Evolutionary conservation across 2,888 invertebrate species (phyloP).

Genomic region (Pollenia amentaria): DNA sequence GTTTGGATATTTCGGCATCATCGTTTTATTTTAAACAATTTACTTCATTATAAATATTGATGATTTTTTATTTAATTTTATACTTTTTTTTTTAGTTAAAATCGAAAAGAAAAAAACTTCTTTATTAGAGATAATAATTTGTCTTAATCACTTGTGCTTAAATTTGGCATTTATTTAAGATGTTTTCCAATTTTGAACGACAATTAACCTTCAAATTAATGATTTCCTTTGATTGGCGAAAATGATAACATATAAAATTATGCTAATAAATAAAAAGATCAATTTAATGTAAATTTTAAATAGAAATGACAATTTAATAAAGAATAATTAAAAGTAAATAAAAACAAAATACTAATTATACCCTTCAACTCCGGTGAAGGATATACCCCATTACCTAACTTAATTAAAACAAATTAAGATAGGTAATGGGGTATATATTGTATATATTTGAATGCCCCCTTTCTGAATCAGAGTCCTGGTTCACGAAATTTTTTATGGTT

Average conservation of each 20-base stretch:
- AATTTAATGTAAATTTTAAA: background rate
- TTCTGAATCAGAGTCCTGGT: too few relatives aligned
- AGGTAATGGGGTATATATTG: too few relatives aligned
- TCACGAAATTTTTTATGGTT: too few relatives aligned
- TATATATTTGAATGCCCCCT: too few relatives aligned
- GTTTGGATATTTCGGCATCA: constrained; percentile 24
- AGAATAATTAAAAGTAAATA: too few relatives aligned
- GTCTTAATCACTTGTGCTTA: background rate
- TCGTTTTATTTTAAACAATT: constrained; percentile 19
- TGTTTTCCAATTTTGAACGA: background rate
- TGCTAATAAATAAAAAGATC: background rate
- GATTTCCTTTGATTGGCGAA: background rate
- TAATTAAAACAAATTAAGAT: too few relatives aligned
- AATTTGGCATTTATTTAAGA: background rate
- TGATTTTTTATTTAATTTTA: background rate
- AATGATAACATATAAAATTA: background rate
- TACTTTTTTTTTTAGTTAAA: background rate
- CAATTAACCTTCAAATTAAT: constrained; percentile 3
- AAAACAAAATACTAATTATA: too few relatives aligned
- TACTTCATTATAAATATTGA: background rate
- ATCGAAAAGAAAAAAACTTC: background rate
- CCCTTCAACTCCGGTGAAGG: too few relatives aligned
- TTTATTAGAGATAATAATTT: background rate
- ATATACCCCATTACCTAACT: too few relatives aligned
- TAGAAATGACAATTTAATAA: too few relatives aligned